Base-by-base conservation (phyloP, 2,888 invertebrate genomes). In the Campopleginae sp. region DNA sequence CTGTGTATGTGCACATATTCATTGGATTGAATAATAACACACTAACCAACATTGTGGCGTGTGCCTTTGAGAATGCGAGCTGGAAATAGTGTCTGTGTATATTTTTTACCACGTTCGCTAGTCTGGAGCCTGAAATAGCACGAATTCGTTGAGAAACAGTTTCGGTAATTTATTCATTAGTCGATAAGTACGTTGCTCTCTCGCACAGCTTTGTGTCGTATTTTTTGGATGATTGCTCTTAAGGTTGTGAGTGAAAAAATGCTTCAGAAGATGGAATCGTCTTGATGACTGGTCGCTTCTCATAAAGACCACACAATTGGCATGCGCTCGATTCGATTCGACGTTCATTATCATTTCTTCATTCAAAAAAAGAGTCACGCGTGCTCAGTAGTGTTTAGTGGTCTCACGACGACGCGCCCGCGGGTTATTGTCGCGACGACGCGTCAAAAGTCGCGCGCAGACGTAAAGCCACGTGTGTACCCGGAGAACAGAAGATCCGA, bases 381-480 rank as follows among this genome's bases (percentile, higher is more conserved):
- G 65, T 63, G 76, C 68, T 74, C 65, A 65, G 61, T 38, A 61
- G 42, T 27, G 42, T 27, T 19, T 54, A 72, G 63, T 42, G 70
- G 54, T 66, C 74, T 70, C 61, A 82, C 44, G 76, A 80, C 85
- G 87, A 86, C 85, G 54, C 75, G 74, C 86, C 86, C 87, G 90
- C 86, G 77, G 71, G 23, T 85, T 68, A 71, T 83, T 78, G 65
- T 76, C 66, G 86, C 89, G 86, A 86, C 85, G 87, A 87, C 80
- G 84, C 80, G 82, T 84, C 81, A 86, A 84, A 78, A 74, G 77
- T 78, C 81, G 87, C 88, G 91, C 92, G 91, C 92, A 92, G 92
- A 90, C 92, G 91, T 90, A 91, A 91, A 90, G 90, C 90, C 91
- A 91, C 90, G 89, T 90, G 89, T 89, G 87, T 92, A 92, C 90